phyloP scores from a whole-genome alignment of 2,113 vertebrate genomes.

The Serinus canaria region DNA sequence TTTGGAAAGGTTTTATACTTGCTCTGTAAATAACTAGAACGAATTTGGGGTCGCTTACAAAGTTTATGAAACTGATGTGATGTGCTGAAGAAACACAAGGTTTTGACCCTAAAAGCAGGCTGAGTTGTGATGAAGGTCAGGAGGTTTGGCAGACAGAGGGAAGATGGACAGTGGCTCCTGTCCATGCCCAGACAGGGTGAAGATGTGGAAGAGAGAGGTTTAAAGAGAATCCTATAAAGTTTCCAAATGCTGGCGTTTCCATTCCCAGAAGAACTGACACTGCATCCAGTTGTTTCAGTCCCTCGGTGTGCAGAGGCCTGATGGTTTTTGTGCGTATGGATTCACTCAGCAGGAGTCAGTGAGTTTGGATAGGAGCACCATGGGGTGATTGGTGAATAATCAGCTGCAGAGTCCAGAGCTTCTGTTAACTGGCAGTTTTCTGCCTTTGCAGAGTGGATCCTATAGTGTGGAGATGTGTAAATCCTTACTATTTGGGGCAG shows the following conservation, averaged over 20 bases:
- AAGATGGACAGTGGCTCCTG: neutral
- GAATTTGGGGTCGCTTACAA: neutral
- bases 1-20: neutral
- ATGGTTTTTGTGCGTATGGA: neutral
- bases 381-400: neutral
- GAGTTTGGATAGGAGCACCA: neutral
- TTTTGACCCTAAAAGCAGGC: neutral
- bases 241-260: neutral
- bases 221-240: neutral
- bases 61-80: neutral
- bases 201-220: neutral
- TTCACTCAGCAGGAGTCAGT: neutral
- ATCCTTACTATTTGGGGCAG: neutral
- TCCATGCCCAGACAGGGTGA: neutral
- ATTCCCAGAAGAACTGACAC: neutral
- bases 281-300: neutral
- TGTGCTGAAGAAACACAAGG: neutral
- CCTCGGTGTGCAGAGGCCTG: neutral
- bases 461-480: neutral
- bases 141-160: neutral
- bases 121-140: neutral
- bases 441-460: neutral
- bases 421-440: neutral
- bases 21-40: neutral
- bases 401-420: neutral